phyloP scores from a whole-genome alignment of 2,113 vertebrate genomes.

The Festucalex cinctus region DNA sequence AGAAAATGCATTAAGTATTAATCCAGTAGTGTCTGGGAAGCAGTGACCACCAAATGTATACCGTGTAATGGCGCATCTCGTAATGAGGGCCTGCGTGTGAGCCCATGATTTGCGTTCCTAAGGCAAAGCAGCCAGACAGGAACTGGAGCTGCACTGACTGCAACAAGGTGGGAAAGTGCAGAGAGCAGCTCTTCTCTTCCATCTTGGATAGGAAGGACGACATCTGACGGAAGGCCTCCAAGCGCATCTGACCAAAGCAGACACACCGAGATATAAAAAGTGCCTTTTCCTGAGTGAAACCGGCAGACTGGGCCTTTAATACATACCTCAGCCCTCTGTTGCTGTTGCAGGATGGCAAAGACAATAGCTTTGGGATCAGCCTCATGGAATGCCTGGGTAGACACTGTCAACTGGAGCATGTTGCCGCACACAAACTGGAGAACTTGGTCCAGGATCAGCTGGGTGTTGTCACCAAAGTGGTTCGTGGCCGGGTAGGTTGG shows the following conservation, averaged over 20 bases:
- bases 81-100: constrained; percentile 55
- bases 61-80: constrained; percentile 74
- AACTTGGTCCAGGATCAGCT: constrained; percentile 71
- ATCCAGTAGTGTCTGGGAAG: background rate
- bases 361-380: constrained; percentile 73
- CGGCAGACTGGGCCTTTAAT: too few species aligned
- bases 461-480: constrained; percentile 42
- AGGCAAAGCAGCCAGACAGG: constrained; percentile 75
- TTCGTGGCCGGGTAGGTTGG: constrained; percentile 45
- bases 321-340: constrained; percentile 74
- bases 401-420: constrained; percentile 41
- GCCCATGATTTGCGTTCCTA: constrained; percentile 67
- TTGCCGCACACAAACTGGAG: constrained; percentile 74
- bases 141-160: constrained; percentile 79
- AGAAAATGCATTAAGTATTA: constrained; percentile 7
- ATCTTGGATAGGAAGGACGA: constrained; percentile 77
- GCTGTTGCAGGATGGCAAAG: constrained; percentile 74
- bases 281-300: too few species aligned
- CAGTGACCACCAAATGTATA: constrained; percentile 30
- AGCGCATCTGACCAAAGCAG: constrained; percentile 63
- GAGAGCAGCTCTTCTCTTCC: constrained; percentile 69
- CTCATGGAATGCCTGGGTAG: constrained; percentile 51
- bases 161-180: constrained; percentile 65
- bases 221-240: constrained; percentile 77
- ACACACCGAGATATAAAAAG: too few species aligned